Conservation (phyloP, 1,140 invertebrate genomes). For the Tetramorium simillimum region DNA sequence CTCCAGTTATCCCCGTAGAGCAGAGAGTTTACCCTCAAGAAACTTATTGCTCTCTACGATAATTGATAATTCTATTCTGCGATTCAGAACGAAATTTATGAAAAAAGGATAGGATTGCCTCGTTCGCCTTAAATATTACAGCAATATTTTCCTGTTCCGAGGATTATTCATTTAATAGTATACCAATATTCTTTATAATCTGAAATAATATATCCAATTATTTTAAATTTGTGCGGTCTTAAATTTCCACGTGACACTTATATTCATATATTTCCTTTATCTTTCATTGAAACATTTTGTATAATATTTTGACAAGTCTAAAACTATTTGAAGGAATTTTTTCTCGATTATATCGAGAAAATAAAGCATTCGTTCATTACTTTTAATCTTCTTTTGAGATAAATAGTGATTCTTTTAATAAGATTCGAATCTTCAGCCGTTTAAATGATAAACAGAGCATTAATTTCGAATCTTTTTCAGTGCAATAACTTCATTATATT, state of each 20-base stretch:
- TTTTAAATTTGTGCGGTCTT: not conserved
- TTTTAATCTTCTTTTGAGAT: not conserved
- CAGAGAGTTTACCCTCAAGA: not conserved
- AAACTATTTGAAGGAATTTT: not conserved
- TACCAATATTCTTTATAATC: not conserved
- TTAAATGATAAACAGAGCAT: not conserved
- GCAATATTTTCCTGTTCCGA: not conserved
- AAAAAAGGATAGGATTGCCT: not conserved
- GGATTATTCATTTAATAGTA: not conserved
- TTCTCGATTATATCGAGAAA: not conserved
- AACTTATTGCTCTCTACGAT: not conserved
- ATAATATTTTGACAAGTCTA: not conserved
- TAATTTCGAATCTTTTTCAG: not conserved
- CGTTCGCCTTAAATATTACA: not conserved
- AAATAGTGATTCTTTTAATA: not conserved
- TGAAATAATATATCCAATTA: not conserved
- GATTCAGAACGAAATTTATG: not conserved
- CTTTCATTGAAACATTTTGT: not conserved
- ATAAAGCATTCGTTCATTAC: not conserved
- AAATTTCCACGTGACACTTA: not conserved
- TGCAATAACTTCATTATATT: too few relatives aligned
- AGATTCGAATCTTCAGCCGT: not conserved
- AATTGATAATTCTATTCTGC: not conserved
- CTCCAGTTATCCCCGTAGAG: slow-evolving; percentile 4
- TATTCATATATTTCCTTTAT: not conserved